A percentile compares a stretch with the other conserved stretches of the same genome.
Evolutionary conservation across 2,113 vertebrate species (phyloP).

Genomic region (Lathamus discolor): DNA sequence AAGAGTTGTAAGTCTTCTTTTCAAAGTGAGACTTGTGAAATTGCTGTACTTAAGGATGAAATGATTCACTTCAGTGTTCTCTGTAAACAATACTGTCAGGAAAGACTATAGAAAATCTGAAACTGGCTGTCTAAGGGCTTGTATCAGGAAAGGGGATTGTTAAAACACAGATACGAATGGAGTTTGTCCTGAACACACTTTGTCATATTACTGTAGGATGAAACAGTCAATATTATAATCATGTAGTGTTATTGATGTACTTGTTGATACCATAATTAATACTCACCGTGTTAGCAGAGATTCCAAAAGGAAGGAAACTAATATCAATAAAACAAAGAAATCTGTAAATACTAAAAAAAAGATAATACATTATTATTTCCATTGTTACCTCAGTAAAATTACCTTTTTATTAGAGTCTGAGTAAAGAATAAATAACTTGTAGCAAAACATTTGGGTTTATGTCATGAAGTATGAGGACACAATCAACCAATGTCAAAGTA

Average conservation of each 20-base stretch:
- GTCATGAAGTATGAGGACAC: not conserved
- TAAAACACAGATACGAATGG: not conserved
- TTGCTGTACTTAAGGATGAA: not conserved
- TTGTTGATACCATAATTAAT: not conserved
- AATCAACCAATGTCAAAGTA: not conserved
- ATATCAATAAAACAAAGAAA: not conserved
- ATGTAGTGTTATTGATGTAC: not conserved
- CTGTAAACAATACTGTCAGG: not conserved
- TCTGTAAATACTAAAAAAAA: not conserved
- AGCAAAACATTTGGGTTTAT: not conserved
- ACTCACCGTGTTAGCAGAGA: not conserved
- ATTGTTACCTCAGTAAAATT: not conserved
- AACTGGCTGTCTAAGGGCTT: not conserved
- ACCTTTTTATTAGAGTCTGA: not conserved
- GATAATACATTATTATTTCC: not conserved
- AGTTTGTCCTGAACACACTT: not conserved
- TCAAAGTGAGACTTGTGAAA: not conserved
- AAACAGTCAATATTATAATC: not conserved
- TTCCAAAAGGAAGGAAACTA: not conserved
- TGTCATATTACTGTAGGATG: not conserved
- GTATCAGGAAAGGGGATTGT: not conserved
- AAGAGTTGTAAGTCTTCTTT: not conserved
- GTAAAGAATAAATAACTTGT: not conserved
- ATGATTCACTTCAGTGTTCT: not conserved
- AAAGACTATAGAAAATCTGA: not conserved